phyloP scores from a whole-genome alignment of 2,888 invertebrate species.

The Ditylenchus weischeri region DNA sequence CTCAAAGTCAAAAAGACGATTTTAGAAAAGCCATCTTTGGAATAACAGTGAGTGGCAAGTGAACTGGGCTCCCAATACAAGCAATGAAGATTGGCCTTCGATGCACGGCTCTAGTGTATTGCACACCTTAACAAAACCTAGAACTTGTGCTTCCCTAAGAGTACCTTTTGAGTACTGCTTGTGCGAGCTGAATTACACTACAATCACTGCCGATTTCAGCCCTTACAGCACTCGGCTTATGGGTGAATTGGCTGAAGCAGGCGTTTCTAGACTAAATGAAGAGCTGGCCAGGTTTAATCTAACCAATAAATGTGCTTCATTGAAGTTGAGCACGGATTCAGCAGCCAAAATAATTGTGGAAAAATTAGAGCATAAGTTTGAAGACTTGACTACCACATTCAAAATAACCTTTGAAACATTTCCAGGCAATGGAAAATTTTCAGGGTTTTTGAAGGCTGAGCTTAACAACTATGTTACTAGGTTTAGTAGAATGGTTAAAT shows the following conservation, averaged over 20 bases:
- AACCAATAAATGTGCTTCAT: not conserved
- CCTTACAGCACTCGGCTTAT: too few relatives aligned
- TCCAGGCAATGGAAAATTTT: constrained; percentile 7
- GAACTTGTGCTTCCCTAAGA: constrained; percentile 16
- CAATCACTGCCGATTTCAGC: too few relatives aligned
- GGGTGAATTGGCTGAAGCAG: not conserved
- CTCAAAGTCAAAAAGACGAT: too few relatives aligned
- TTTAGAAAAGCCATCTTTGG: too few relatives aligned
- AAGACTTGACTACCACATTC: not conserved
- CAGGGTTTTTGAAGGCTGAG: not conserved
- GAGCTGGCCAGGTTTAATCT: not conserved
- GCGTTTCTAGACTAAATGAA: not conserved
- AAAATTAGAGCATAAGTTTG: too few relatives aligned
- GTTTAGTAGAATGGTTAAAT: not conserved
- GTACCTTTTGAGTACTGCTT: constrained; percentile 22
- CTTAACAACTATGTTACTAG: too few relatives aligned
- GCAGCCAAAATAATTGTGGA: too few relatives aligned
- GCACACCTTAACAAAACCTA: not conserved
- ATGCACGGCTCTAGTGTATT: not conserved
- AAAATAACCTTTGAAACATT: not conserved
- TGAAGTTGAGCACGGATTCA: not conserved
- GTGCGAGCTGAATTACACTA: constrained; percentile 6
- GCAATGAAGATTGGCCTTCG: too few relatives aligned
- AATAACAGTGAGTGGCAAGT: too few relatives aligned
- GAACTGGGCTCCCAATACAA: too few relatives aligned